Conservation (phyloP, 2,888 invertebrate genomes). For the Tetragnatha montana region DNA sequence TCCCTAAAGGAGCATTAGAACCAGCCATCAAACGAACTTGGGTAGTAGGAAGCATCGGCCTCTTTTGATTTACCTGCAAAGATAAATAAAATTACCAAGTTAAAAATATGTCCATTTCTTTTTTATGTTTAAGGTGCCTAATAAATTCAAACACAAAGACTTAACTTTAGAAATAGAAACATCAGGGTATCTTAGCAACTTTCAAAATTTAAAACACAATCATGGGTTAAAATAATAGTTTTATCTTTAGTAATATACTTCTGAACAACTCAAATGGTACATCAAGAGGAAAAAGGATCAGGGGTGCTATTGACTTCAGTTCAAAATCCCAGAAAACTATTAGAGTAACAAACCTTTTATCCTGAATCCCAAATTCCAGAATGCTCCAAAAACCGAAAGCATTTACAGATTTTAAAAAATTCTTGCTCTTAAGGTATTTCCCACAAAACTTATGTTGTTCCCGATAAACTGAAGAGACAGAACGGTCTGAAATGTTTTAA, state of each 20-base stretch:
- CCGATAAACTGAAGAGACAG: too few species aligned
- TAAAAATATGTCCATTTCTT: constrained; percentile 68
- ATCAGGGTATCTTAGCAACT: neutral
- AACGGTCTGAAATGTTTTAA: too few species aligned
- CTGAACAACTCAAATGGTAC: too few species aligned
- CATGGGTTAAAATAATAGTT: neutral
- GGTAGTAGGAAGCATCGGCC: constrained; percentile 53
- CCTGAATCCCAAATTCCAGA: too few species aligned
- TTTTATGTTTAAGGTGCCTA: neutral
- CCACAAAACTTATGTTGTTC: too few species aligned
- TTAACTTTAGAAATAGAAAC: neutral
- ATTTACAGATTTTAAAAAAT: too few species aligned
- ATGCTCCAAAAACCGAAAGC: too few species aligned
- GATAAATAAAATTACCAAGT: neutral
- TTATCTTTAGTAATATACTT: neutral
- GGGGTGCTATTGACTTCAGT: too few species aligned
- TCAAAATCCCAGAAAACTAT: too few species aligned
- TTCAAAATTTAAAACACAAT: neutral
- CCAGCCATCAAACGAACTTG: constrained; percentile 64
- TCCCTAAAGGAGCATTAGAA: constrained; percentile 32
- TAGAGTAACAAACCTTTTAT: too few species aligned
- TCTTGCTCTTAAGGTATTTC: too few species aligned
- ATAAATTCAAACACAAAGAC: neutral
- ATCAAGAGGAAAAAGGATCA: too few species aligned
- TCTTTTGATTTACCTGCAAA: constrained; percentile 56